Evolutionary conservation across 2,797 vertebrate species (phyloP).

Genomic region (Graptemys geographica): DNA sequence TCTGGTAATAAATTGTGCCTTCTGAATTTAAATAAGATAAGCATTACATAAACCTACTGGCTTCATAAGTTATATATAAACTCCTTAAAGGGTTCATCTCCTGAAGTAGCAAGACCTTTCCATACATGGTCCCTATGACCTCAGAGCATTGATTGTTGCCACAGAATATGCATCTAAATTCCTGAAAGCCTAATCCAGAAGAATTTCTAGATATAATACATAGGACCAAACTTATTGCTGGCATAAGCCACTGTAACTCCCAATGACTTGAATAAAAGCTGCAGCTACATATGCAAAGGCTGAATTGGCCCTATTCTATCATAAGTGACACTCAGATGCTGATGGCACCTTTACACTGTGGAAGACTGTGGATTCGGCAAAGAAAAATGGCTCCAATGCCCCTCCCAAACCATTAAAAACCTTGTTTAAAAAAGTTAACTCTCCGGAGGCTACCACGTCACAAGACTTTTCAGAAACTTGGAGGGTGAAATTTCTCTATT

Average conservation of each 20-base stretch:
- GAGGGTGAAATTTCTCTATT: not conserved
- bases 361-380: not conserved
- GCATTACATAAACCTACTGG: constrained; percentile 30
- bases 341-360: not conserved
- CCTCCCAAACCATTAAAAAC: not conserved
- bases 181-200: not conserved
- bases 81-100: constrained; percentile 6
- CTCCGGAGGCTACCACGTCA: not conserved
- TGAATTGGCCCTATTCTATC: not conserved
- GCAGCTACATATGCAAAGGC: not conserved
- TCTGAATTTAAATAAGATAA: constrained; percentile 35
- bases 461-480: constrained; percentile 16
- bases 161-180: not conserved
- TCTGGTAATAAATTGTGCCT: constrained; percentile 13
- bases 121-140: not conserved
- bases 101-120: constrained; percentile 25
- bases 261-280: no score
- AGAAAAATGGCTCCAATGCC: not conserved
- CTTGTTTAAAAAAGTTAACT: constrained; percentile 1
- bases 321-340: not conserved
- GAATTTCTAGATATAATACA: not conserved
- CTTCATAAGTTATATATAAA: constrained; percentile 18
- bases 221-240: not conserved
- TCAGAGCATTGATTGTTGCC: constrained; percentile 11
- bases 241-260: no score